phyloP scores from a whole-genome alignment of 2,113 vertebrate genomes.

The Tamias sibiricus region DNA sequence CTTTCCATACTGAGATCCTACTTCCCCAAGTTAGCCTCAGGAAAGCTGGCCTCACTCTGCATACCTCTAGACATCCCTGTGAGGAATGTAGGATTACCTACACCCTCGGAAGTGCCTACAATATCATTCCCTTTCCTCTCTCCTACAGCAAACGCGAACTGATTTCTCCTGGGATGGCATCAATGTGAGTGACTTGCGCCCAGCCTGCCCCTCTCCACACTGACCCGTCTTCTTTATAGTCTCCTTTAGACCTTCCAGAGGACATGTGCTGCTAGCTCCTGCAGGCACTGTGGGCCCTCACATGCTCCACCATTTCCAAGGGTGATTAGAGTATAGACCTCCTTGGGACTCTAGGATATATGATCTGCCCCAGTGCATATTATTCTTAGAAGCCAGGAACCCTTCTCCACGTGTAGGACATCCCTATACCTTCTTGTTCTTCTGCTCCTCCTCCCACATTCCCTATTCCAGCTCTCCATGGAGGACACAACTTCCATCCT shows the following conservation, averaged over 20 bases:
- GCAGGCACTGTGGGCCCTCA: not conserved
- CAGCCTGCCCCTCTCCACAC: not conserved
- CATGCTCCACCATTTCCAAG: not conserved
- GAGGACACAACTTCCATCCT: conserved; percentile 99
- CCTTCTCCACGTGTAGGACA: not conserved
- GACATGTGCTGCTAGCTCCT: not conserved
- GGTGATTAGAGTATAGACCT: not conserved
- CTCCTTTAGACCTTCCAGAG: not conserved
- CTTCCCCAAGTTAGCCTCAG: not conserved
- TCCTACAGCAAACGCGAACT: conserved; percentile 96
- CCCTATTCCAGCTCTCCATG: conserved; percentile 95
- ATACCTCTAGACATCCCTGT: not conserved
- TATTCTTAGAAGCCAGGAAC: not conserved
- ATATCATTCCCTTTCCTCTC: conserved; percentile 62
- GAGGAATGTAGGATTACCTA: not conserved
- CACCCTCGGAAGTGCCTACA: not conserved
- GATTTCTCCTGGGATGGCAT: conserved; percentile 99
- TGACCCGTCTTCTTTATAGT: not conserved
- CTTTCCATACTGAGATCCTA: not conserved
- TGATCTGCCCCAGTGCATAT: not conserved
- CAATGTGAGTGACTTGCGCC: conserved; percentile 93
- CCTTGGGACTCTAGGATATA: not conserved
- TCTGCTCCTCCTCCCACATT: conserved; percentile 65
- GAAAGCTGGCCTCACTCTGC: not conserved
- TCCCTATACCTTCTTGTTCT: not conserved